phyloP scores from a whole-genome alignment of 2,888 invertebrate genomes.

The Tholera decimalis region DNA sequence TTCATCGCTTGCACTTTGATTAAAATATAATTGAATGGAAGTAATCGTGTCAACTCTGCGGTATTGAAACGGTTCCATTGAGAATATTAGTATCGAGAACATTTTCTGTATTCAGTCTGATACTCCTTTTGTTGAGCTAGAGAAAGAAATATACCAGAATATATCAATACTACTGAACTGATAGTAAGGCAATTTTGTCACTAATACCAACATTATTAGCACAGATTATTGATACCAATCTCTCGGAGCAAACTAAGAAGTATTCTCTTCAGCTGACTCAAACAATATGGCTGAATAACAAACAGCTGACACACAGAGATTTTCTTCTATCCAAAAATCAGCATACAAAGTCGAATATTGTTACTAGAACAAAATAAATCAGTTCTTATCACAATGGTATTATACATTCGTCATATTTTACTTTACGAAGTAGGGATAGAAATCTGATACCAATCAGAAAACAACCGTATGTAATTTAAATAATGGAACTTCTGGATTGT shows the following conservation, averaged over 20 bases:
- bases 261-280: conserved; percentile 6
- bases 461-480: conserved; percentile 37
- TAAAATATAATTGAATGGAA: neutral
- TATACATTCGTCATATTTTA: conserved; percentile 45
- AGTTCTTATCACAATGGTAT: conserved; percentile 41
- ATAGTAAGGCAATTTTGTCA: neutral
- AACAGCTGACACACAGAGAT: conserved; percentile 39
- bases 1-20: conserved; percentile 1
- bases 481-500: conserved; percentile 38
- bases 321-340: conserved; percentile 29
- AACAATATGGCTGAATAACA: conserved; percentile 30
- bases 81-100: neutral
- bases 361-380: conserved; percentile 33
- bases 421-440: conserved; percentile 24
- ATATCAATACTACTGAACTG: too few relatives aligned
- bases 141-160: neutral
- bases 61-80: neutral
- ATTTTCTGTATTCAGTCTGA: neutral
- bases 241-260: conserved; percentile 4
- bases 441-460: conserved; percentile 50
- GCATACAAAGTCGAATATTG: conserved; percentile 38
- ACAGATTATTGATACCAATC: conserved; percentile 16
- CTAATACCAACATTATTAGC: neutral
- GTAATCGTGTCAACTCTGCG: neutral
- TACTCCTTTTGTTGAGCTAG: conserved; percentile 1